Conservation (phyloP, 1,140 invertebrate genomes). For the Solenopsis invicta region DNA sequence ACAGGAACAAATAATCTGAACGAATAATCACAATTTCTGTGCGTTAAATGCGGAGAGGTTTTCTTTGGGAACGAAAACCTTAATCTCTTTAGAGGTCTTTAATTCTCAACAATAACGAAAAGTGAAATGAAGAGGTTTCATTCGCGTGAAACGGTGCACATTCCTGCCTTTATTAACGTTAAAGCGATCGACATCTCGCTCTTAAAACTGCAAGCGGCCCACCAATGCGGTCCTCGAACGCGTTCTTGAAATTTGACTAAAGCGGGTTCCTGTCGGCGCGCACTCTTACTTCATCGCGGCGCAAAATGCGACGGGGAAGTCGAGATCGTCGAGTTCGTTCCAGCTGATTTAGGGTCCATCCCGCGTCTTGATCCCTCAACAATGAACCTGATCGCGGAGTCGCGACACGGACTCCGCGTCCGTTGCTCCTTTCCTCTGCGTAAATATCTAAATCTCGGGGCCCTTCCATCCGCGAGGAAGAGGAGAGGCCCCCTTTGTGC, state of each 20-base stretch:
- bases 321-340: conserved; percentile 46
- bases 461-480: conserved; percentile 58
- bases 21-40: conserved; percentile 19
- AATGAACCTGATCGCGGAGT: conserved; percentile 76
- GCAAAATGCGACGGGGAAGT: not conserved
- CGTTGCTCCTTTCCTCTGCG: conserved; percentile 62
- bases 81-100: not conserved
- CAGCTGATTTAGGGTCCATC: conserved; percentile 54
- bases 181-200: not conserved
- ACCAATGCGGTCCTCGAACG: not conserved
- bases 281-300: conserved; percentile 24
- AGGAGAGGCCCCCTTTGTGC: conserved; percentile 80
- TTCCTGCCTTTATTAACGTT: not conserved
- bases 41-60: not conserved
- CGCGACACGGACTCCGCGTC: conserved; percentile 59
- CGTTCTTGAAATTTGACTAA: conserved; percentile 38
- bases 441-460: conserved; percentile 86
- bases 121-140: not conserved
- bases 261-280: conserved; percentile 2
- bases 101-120: not conserved
- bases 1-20: conserved; percentile 44
- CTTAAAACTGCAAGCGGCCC: not conserved
- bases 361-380: conserved; percentile 50
- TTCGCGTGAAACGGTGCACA: not conserved
- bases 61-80: not conserved